These are phyloP conservation scores for Cyclophora punctaria DNA, from an alignment of 2,888 invertebrate species.

Conservation along the genomic window DNA sequence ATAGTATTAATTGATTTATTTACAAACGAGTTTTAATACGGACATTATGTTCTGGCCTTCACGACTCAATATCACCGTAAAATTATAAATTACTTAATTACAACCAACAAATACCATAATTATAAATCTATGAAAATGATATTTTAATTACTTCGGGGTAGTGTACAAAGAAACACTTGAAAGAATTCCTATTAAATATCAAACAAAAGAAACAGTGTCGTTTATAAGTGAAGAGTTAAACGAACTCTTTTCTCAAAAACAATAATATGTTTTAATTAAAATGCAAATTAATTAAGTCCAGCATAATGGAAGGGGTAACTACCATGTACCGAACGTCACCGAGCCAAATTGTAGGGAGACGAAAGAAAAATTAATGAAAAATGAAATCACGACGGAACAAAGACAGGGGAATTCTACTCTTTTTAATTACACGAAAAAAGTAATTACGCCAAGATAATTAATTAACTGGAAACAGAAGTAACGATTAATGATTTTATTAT, in stretches of 20 bases:
- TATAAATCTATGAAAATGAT: constrained; percentile 3
- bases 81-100: too few relatives aligned
- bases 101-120: too few relatives aligned
- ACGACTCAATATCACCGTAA: too few relatives aligned
- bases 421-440: constrained; percentile 76
- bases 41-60: not conserved
- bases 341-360: constrained; percentile 77
- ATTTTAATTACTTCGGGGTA: constrained; percentile 16
- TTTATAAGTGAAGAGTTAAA: constrained; percentile 30
- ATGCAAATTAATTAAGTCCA: constrained; percentile 72
- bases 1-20: too few relatives aligned
- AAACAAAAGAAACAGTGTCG: constrained; percentile 33
- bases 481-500: constrained; percentile 76
- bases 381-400: constrained; percentile 74
- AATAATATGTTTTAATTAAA: constrained; percentile 72
- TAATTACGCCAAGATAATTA: constrained; percentile 75
- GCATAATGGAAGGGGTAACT: constrained; percentile 71
- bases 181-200: constrained; percentile 21
- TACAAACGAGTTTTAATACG: not conserved
- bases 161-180: constrained; percentile 15
- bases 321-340: constrained; percentile 64
- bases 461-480: constrained; percentile 75
- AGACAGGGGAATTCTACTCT: constrained; percentile 75
- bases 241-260: constrained; percentile 41
- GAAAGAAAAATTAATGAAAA: constrained; percentile 75